phyloP scores from a whole-genome alignment of 2,797 vertebrate genomes.

The Danio aesculapii region DNA sequence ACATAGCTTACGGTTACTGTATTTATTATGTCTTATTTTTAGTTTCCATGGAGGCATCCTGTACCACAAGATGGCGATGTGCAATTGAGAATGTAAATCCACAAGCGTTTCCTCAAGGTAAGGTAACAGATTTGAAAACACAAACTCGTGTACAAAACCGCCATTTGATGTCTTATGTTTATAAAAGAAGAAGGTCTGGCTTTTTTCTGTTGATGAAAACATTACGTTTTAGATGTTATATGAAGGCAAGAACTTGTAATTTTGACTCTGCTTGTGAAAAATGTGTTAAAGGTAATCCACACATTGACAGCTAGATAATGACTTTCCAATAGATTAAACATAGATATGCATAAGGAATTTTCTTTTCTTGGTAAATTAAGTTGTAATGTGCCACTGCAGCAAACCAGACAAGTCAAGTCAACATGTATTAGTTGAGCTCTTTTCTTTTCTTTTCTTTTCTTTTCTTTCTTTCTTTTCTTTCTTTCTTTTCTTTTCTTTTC shows the following conservation, averaged over 20 bases:
- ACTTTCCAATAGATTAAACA: not conserved
- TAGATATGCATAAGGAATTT: no score
- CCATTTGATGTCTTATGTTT: not conserved
- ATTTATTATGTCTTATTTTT: no score
- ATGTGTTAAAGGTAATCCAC: not conserved
- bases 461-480: no score
- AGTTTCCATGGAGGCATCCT: not conserved
- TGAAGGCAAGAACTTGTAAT: not conserved
- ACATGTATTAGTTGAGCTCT: not conserved
- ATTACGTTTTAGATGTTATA: not conserved
- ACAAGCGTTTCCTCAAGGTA: not conserved
- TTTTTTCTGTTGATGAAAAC: not conserved
- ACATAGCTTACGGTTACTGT: no score
- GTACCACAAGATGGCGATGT: conserved; percentile 62
- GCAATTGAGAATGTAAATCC: not conserved
- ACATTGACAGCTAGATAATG: not conserved
- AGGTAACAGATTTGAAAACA: not conserved
- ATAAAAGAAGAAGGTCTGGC: not conserved
- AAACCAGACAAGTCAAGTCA: not conserved
- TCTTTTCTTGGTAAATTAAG: not conserved
- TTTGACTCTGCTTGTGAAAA: not conserved
- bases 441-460: no score
- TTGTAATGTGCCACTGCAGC: not conserved
- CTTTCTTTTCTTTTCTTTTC: no score
- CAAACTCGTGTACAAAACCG: not conserved